A percentile compares a stretch with the other conserved stretches of the same genome.
Conservation (phyloP, 1,140 invertebrate species). For the Conopomorpha cramerella region DNA sequence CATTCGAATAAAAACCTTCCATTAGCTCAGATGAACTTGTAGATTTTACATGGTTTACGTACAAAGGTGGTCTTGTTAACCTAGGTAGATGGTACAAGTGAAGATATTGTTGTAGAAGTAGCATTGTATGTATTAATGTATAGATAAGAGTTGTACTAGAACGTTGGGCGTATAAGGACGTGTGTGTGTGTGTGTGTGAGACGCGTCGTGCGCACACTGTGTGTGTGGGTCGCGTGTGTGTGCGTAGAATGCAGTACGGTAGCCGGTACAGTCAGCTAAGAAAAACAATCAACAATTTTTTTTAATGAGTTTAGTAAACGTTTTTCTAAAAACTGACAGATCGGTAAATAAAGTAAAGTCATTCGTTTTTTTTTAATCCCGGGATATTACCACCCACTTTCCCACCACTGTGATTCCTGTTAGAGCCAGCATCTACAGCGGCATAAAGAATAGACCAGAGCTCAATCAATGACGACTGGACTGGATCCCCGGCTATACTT, state of each 20-base stretch:
- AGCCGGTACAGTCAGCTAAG: conserved; percentile 11
- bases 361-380: too few species aligned
- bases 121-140: conserved; percentile 23
- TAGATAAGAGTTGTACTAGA: conserved; percentile 16
- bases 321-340: too few species aligned
- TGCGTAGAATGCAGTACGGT: conserved; percentile 23
- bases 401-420: too few species aligned
- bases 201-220: conserved; percentile 15
- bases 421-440: too few species aligned
- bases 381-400: too few species aligned
- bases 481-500: too few species aligned
- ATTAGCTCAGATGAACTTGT: not conserved
- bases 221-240: conserved; percentile 16
- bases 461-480: too few species aligned
- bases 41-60: conserved; percentile 29
- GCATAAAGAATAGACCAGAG: too few species aligned
- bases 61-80: conserved; percentile 47
- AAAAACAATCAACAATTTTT: conserved; percentile 10
- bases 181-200: conserved; percentile 22
- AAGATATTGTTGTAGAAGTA: conserved; percentile 9
- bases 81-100: conserved; percentile 35
- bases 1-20: conserved; percentile 18
- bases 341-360: too few species aligned
- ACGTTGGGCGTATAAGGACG: conserved; percentile 22
- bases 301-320: too few species aligned